phyloP scores from a whole-genome alignment of 23 tunicate genomes.

The Botrylloides violaceus region DNA sequence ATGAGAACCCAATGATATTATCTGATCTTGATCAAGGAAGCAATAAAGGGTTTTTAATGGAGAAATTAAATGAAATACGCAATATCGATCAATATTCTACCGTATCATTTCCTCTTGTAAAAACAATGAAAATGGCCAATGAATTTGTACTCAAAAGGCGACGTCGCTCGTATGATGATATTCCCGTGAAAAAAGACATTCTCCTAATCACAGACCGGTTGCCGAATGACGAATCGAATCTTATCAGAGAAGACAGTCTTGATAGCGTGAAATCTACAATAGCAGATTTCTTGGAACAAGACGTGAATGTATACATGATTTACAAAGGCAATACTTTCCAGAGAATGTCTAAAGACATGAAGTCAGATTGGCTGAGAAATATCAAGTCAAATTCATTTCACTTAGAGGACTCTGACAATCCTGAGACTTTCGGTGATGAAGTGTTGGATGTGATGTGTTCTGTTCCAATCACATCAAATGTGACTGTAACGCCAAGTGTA shows the following conservation, averaged over 20 bases:
- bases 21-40: neutral
- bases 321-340: slow-evolving; percentile 8
- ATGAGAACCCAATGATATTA: neutral
- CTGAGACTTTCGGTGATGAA: slow-evolving; percentile 16
- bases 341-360: neutral
- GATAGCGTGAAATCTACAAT: neutral
- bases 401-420: neutral
- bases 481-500: neutral
- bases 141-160: neutral
- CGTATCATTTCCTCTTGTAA: neutral
- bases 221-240: neutral
- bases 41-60: neutral
- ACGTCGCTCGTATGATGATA: neutral
- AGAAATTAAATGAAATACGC: neutral
- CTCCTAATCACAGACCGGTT: slow-evolving; percentile 2
- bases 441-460: slow-evolving; percentile 43
- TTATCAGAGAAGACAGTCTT: neutral
- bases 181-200: neutral
- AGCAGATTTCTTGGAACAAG: slow-evolving; percentile 2
- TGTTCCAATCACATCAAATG: slow-evolving; percentile 1
- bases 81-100: neutral
- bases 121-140: neutral
- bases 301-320: slow-evolving; percentile 5
- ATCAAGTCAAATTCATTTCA: slow-evolving; percentile 20
- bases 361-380: neutral